Conservation (phyloP, 1,140 invertebrate genomes). For the Drosophila burlai region DNA sequence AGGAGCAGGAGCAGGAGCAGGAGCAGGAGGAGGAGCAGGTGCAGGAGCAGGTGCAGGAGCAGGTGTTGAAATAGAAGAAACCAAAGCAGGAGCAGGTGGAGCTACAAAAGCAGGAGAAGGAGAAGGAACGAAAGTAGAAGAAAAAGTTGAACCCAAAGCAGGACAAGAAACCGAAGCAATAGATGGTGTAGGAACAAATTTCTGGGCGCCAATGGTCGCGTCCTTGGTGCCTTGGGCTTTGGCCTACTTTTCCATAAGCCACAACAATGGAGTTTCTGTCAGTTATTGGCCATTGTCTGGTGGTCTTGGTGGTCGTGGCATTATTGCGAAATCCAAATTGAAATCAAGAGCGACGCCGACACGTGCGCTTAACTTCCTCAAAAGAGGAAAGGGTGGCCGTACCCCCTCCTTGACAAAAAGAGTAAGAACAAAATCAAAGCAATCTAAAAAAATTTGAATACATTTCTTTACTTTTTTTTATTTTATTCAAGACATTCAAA, state of each 20-base stretch:
- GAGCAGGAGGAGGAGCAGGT: background rate
- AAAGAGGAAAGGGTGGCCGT: background rate
- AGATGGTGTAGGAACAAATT: conserved; percentile 30
- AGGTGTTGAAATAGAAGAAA: background rate
- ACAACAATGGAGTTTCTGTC: conserved; percentile 44
- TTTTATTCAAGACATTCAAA: background rate
- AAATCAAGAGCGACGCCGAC: conserved; percentile 39
- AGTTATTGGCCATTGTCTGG: conserved; percentile 53
- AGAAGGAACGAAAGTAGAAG: background rate
- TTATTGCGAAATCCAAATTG: conserved; percentile 41
- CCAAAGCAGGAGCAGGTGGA: background rate
- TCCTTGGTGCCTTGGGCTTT: conserved; percentile 60
- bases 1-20: background rate
- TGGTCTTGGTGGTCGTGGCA: conserved; percentile 14
- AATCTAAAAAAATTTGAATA: conserved; percentile 14
- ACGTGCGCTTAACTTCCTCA: conserved; percentile 14
- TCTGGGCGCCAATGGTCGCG: conserved; percentile 16
- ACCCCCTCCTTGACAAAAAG: background rate
- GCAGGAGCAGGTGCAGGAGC: background rate
- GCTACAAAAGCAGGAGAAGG: background rate
- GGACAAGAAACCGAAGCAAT: background rate
- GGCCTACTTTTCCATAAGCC: conserved; percentile 60
- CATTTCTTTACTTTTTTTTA: background rate
- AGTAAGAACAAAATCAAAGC: background rate
- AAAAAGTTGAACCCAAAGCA: too few species aligned